Evolutionary conservation across 2,113 vertebrate species (phyloP).

Genomic region (Anser cygnoides): DNA sequence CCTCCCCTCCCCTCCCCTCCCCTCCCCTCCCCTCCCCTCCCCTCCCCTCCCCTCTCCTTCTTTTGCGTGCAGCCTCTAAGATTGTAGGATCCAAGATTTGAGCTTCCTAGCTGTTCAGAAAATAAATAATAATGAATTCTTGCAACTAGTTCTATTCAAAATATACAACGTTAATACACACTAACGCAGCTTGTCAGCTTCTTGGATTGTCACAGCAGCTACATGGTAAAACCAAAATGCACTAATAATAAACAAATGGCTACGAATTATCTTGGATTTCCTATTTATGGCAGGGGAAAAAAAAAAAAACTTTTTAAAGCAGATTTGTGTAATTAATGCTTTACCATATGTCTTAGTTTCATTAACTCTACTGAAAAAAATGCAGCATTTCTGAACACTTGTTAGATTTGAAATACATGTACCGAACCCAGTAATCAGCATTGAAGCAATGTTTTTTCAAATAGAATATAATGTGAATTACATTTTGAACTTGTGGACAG

Average conservation of each 20-base stretch:
- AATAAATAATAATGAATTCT: background rate
- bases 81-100: background rate
- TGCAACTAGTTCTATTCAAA: background rate
- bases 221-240: background rate
- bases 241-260: conserved; percentile 31
- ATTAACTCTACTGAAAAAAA: conserved; percentile 5
- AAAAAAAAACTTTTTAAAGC: background rate
- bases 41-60: no score
- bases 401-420: background rate
- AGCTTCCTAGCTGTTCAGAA: background rate
- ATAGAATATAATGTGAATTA: background rate
- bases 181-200: background rate
- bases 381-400: background rate
- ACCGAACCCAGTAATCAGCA: background rate
- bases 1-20: no score
- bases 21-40: no score
- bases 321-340: background rate
- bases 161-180: background rate
- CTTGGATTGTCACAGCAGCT: background rate
- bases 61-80: background rate
- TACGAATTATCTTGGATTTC: background rate
- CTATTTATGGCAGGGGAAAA: background rate
- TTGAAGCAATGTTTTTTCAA: background rate
- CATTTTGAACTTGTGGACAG: background rate
- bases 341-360: conserved; percentile 3